phyloP scores from a whole-genome alignment of 2,113 vertebrate genomes.

The Oriolus oriolus region DNA sequence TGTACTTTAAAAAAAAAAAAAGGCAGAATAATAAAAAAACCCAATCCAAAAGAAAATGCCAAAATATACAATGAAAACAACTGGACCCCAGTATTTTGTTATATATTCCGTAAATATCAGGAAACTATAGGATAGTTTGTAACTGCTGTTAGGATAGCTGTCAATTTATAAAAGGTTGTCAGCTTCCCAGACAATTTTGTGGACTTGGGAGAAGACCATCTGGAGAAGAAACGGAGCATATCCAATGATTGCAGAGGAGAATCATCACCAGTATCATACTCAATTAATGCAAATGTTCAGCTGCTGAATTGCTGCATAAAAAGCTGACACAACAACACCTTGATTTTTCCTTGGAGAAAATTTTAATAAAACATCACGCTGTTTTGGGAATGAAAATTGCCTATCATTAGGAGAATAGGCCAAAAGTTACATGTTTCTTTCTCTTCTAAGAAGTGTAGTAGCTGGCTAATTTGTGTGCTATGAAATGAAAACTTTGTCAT shows the following conservation, averaged over 20 bases:
- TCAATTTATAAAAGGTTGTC: background rate
- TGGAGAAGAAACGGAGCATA: conserved; percentile 44
- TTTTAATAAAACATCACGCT: background rate
- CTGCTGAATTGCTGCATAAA: background rate
- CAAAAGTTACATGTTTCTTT: background rate
- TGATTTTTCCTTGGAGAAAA: conserved; percentile 32
- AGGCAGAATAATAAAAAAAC: accelerated
- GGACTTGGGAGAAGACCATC: conserved; percentile 21
- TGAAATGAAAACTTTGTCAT: background rate
- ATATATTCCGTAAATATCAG: background rate
- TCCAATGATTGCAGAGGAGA: background rate
- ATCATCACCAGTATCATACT: conserved; percentile 16
- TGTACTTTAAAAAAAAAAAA: background rate
- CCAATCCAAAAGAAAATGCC: background rate
- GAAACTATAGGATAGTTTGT: background rate
- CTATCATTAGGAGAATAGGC: background rate
- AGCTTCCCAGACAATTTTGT: background rate
- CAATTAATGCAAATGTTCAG: conserved; percentile 36
- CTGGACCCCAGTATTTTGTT: background rate
- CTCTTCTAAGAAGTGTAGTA: background rate
- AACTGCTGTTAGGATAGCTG: background rate
- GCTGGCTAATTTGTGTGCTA: background rate
- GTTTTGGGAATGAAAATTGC: background rate
- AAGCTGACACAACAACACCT: conserved; percentile 37
- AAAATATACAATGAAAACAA: background rate